A percentile compares a stretch with the other conserved stretches of the same genome.
These are phyloP conservation scores for Cephus pygmeus DNA, from an alignment of 2,888 invertebrate genomes.

Conservation along the genomic window DNA sequence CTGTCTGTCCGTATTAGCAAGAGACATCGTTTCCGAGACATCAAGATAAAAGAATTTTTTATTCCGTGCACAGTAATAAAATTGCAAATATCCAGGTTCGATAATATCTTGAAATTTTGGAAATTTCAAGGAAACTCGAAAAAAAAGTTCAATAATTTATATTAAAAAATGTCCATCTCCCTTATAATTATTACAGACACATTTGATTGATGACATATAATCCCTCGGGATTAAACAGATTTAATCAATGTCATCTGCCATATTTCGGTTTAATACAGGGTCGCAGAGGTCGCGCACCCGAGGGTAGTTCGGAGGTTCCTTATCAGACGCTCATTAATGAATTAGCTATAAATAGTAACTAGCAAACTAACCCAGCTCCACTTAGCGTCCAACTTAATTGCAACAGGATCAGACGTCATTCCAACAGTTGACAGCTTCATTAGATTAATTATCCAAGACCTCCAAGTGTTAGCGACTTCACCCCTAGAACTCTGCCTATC, in stretches of 20 bases:
- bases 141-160: no score
- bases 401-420: background rate
- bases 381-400: background rate
- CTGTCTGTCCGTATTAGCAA: no score
- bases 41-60: no score
- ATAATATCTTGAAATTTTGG: no score
- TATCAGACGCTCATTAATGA: background rate
- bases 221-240: background rate
- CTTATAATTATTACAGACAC: background rate
- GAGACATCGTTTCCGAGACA: no score
- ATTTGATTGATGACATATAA: background rate
- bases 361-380: background rate
- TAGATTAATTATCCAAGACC: background rate
- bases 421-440: background rate
- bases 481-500: background rate
- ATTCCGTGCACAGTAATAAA: no score
- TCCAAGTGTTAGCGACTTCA: background rate
- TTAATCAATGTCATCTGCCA: background rate
- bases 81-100: no score
- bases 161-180: background rate
- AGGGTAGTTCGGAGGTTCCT: background rate
- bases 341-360: background rate
- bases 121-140: no score
- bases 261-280: background rate
- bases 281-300: background rate